phyloP scores from a whole-genome alignment of 2,888 invertebrate species.

The Leptodirus hochenwartii region DNA sequence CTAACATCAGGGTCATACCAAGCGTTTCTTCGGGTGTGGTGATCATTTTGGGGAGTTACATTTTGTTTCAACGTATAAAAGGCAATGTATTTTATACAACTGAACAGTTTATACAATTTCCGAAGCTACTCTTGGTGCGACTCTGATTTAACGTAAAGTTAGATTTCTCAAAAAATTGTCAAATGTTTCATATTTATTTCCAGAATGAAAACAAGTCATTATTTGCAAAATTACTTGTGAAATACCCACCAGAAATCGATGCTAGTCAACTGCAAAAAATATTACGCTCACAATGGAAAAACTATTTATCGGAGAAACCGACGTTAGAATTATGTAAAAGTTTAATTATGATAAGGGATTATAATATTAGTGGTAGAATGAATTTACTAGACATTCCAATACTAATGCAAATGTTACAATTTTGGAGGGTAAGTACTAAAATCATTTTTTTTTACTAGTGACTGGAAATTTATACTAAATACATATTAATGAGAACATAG shows the following conservation, averaged over 20 bases:
- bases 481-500: too few species aligned
- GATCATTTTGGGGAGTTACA: too few species aligned
- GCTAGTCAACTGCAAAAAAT: slow-evolving; percentile 40
- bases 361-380: slow-evolving; percentile 42
- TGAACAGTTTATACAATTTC: too few species aligned
- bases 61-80: too few species aligned
- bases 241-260: slow-evolving; percentile 42
- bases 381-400: slow-evolving; percentile 39
- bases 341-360: slow-evolving; percentile 47
- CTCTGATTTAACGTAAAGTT: too few species aligned
- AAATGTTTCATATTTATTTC: slow-evolving; percentile 17
- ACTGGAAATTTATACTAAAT: not conserved
- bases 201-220: slow-evolving; percentile 33
- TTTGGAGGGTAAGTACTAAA: slow-evolving; percentile 45
- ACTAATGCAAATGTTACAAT: slow-evolving; percentile 42
- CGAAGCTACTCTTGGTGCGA: too few species aligned
- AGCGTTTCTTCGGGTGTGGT: too few species aligned
- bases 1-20: too few species aligned
- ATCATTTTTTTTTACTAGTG: too few species aligned
- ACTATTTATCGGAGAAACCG: slow-evolving; percentile 37
- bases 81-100: too few species aligned
- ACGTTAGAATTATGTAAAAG: slow-evolving; percentile 47
- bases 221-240: slow-evolving; percentile 30
- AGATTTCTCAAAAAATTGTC: too few species aligned
- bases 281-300: slow-evolving; percentile 37